Conservation (phyloP, 2,888 invertebrate genomes). For the Malthinus flaveolus region DNA sequence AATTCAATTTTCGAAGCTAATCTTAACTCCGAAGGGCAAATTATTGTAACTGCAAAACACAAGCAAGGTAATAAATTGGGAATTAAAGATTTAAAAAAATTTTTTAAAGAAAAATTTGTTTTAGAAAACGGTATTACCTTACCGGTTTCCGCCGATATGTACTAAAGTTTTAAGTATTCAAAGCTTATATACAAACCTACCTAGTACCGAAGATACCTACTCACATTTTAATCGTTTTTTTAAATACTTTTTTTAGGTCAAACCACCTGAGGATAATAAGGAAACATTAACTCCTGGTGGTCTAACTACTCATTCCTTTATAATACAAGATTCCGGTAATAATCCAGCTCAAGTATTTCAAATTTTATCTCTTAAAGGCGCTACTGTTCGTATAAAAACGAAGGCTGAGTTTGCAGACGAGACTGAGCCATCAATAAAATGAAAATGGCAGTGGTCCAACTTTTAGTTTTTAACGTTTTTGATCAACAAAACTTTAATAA, state of each 20-base stretch:
- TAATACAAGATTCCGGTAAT: conserved; percentile 71
- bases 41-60: conserved; percentile 93
- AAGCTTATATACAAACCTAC: conserved; percentile 69
- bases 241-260: conserved; percentile 69
- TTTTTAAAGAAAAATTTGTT: conserved; percentile 5
- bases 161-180: conserved; percentile 93
- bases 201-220: conserved; percentile 67
- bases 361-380: conserved; percentile 84
- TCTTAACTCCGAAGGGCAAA: conserved; percentile 89
- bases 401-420: conserved; percentile 73
- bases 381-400: conserved; percentile 78
- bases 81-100: background rate
- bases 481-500: background rate
- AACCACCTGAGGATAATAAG: conserved; percentile 72
- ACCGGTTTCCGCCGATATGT: conserved; percentile 93
- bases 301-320: conserved; percentile 73
- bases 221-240: conserved; percentile 1
- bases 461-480: no score
- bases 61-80: conserved; percentile 76
- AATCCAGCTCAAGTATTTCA: conserved; percentile 80
- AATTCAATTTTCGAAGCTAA: conserved; percentile 89
- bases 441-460: conserved; percentile 1
- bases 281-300: conserved; percentile 75
- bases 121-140: conserved; percentile 93
- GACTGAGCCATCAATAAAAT: conserved; percentile 56